phyloP scores from a whole-genome alignment of 1,140 invertebrate species.

The Sinonovacula constricta region DNA sequence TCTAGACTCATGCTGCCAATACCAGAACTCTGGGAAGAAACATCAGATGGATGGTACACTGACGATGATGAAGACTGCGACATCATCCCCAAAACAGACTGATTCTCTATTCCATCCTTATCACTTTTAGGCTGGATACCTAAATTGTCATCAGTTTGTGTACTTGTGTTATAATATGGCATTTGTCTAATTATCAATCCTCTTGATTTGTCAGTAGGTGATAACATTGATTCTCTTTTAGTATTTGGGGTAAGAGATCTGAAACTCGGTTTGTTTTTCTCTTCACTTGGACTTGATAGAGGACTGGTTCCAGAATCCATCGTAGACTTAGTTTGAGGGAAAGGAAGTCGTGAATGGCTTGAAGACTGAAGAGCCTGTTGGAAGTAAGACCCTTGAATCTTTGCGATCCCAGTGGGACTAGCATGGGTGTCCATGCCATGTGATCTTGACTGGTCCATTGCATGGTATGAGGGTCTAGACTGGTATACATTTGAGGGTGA shows the following conservation, averaged over 20 bases:
- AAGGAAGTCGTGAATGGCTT: constrained; percentile 20
- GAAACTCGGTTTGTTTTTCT: constrained; percentile 10
- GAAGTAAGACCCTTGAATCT: constrained; percentile 22
- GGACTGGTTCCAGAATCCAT: constrained; percentile 67
- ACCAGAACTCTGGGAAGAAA: constrained; percentile 40
- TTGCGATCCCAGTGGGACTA: constrained; percentile 8
- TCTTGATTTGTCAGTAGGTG: constrained; percentile 32
- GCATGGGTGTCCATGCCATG: constrained; percentile 1
- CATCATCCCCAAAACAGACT: constrained; percentile 24
- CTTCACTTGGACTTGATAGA: constrained; percentile 54
- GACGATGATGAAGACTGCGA: constrained; percentile 42
- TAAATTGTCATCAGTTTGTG: constrained; percentile 68
- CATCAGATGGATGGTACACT: constrained; percentile 14
- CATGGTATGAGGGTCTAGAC: neutral
- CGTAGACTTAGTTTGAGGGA: constrained; percentile 40
- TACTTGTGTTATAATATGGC: constrained; percentile 74
- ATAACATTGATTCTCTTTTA: constrained; percentile 18
- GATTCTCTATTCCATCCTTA: constrained; percentile 18
- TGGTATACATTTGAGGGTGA: too few species aligned
- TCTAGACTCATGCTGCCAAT: constrained; percentile 49
- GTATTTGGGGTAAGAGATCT: constrained; percentile 39
- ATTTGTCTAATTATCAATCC: constrained; percentile 59
- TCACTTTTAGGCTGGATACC: constrained; percentile 1
- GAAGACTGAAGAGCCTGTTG: constrained; percentile 37
- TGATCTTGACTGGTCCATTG: neutral